phyloP scores from a whole-genome alignment of 1,140 invertebrate genomes.

The Caenorhabditis brenneri region DNA sequence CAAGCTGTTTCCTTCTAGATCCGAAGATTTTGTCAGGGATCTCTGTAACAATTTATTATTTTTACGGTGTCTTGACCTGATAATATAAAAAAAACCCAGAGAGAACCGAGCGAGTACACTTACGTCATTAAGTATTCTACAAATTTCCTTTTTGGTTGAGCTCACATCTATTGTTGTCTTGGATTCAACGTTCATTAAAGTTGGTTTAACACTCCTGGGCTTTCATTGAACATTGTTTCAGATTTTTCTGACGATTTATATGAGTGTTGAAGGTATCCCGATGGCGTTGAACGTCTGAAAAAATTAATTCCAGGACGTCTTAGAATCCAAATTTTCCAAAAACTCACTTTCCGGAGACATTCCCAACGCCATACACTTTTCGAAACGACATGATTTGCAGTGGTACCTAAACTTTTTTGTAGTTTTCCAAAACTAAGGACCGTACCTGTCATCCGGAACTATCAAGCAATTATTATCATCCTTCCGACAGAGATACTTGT shows the following conservation, averaged over 20 bases:
- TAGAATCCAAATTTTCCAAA: neutral
- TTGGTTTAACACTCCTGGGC: too few relatives aligned
- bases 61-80: neutral
- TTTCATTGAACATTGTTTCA: too few relatives aligned
- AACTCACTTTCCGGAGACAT: neutral
- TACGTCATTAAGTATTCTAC: neutral
- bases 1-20: too few relatives aligned
- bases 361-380: neutral
- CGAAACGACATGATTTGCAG: neutral
- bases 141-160: neutral
- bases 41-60: neutral
- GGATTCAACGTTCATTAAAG: neutral
- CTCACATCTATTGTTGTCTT: neutral
- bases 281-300: neutral
- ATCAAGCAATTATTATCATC: neutral
- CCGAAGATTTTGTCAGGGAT: too few relatives aligned
- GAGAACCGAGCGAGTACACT: too few relatives aligned
- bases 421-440: too few relatives aligned
- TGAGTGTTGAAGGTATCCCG: neutral
- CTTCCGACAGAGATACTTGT: neutral
- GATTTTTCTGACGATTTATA: neutral
- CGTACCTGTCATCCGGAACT: neutral
- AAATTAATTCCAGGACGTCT: neutral
- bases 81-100: too few relatives aligned
- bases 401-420: neutral